These are phyloP conservation scores for Montipora efflorescens DNA, from an alignment of 64 coral and sea anemone genomes.

Conservation along the genomic window DNA sequence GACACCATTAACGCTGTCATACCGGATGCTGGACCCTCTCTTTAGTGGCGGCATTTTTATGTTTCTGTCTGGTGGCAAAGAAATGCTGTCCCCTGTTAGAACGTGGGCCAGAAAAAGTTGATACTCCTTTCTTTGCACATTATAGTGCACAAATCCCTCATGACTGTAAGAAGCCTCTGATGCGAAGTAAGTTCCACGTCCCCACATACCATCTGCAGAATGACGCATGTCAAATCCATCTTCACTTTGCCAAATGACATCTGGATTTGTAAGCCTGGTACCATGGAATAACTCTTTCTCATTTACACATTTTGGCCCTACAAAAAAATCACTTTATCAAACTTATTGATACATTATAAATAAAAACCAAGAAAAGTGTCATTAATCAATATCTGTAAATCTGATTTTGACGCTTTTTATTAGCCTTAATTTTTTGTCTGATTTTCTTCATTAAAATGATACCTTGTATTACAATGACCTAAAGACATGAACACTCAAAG, in stretches of 20 bases:
- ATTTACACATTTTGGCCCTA: slow-evolving; percentile 60
- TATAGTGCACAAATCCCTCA: neutral
- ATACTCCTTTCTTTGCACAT: neutral
- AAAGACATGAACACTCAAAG: no score
- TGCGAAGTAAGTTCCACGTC: slow-evolving; percentile 76
- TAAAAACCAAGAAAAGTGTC: no score
- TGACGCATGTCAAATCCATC: slow-evolving; percentile 89
- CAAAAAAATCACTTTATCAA: neutral
- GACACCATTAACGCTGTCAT: slow-evolving; percentile 69
- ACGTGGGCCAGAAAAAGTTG: slow-evolving; percentile 78
- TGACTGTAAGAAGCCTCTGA: slow-evolving; percentile 62
- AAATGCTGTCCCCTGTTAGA: slow-evolving; percentile 60
- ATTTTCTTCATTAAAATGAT: no score
- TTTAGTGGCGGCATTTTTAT: slow-evolving; percentile 57
- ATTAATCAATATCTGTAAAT: no score
- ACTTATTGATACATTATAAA: neutral
- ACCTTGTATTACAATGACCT: no score
- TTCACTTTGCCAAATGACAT: slow-evolving; percentile 73
- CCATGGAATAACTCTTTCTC: slow-evolving; percentile 85
- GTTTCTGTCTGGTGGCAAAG: slow-evolving; percentile 22
- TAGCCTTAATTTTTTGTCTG: no score
- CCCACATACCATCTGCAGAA: slow-evolving; percentile 84
- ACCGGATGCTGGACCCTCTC: neutral
- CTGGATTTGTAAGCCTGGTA: slow-evolving; percentile 52
- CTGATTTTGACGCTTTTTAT: no score